These are phyloP conservation scores for Chromoteleia sp. DNA, from an alignment of 2,888 invertebrate species.

Conservation along the genomic window DNA sequence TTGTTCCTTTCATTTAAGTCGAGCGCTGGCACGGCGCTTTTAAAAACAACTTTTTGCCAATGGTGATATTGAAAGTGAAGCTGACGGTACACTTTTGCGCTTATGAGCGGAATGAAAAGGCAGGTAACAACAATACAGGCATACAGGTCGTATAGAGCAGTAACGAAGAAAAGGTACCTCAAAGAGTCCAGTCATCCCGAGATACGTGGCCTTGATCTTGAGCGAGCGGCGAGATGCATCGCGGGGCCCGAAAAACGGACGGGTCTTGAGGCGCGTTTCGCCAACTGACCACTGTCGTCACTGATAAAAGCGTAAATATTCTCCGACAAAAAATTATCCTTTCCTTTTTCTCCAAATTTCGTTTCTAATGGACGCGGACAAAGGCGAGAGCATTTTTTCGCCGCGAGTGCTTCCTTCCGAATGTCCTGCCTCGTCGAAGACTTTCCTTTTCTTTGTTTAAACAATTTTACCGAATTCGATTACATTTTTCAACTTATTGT, in stretches of 20 bases:
- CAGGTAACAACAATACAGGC: slow-evolving; percentile 67
- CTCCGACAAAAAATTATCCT: slow-evolving; percentile 5
- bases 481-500: no score
- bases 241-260: slow-evolving; percentile 78
- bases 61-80: slow-evolving; percentile 68
- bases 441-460: no score
- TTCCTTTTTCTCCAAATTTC: neutral
- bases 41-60: slow-evolving; percentile 65
- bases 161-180: slow-evolving; percentile 75
- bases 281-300: slow-evolving; percentile 65
- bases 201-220: slow-evolving; percentile 84
- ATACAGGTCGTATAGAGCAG: slow-evolving; percentile 60
- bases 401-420: no score
- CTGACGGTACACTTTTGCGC: slow-evolving; percentile 70
- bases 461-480: no score
- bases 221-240: slow-evolving; percentile 79
- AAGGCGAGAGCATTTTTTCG: no score
- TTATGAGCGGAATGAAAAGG: slow-evolving; percentile 67
- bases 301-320: slow-evolving; percentile 45
- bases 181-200: slow-evolving; percentile 83
- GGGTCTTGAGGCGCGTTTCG: slow-evolving; percentile 76
- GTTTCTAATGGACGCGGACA: slow-evolving; percentile 11
- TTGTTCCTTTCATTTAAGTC: slow-evolving; percentile 67
- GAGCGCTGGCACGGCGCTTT: slow-evolving; percentile 61
- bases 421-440: no score